A percentile compares a stretch with the other conserved stretches of the same genome.
Evolutionary conservation across 2,113 vertebrate genomes (phyloP).

Genomic region (Nymphicus hollandicus): DNA sequence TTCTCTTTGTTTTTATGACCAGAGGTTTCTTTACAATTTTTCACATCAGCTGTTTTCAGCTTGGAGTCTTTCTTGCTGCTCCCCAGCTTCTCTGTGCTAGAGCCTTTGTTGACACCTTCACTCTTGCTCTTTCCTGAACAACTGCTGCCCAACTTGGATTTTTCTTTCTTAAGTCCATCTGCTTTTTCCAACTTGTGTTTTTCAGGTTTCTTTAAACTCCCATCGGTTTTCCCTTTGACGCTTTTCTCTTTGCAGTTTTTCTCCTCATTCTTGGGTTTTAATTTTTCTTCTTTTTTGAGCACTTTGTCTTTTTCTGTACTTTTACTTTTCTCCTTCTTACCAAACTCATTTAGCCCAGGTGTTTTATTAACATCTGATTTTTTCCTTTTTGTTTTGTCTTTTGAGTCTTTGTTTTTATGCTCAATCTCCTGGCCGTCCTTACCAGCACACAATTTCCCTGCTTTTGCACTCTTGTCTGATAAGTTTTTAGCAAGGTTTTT

Average conservation of each 20-base stretch:
- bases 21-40: constrained; percentile 72
- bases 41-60: constrained; percentile 38
- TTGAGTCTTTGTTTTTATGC: constrained; percentile 57
- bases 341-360: constrained; percentile 17
- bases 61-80: constrained; percentile 62
- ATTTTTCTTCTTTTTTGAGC: constrained; percentile 58
- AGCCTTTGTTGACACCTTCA: neutral
- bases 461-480: constrained; percentile 55
- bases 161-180: constrained; percentile 63
- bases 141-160: neutral
- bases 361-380: neutral
- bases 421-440: constrained; percentile 59
- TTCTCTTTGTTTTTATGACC: constrained; percentile 59
- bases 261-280: constrained; percentile 53
- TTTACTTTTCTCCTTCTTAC: constrained; percentile 75
- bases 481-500: neutral
- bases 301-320: constrained; percentile 64
- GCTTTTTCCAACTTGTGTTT: constrained; percentile 71
- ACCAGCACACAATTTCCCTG: neutral
- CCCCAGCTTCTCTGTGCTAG: constrained; percentile 18
- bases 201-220: constrained; percentile 57
- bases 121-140: constrained; percentile 64
- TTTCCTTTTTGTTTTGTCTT: constrained; percentile 62
- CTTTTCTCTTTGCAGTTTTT: constrained; percentile 58
- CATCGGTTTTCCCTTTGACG: constrained; percentile 53